These are phyloP conservation scores for Cephonodes hylas DNA, from an alignment of 2,888 invertebrate species.

Conservation along the genomic window DNA sequence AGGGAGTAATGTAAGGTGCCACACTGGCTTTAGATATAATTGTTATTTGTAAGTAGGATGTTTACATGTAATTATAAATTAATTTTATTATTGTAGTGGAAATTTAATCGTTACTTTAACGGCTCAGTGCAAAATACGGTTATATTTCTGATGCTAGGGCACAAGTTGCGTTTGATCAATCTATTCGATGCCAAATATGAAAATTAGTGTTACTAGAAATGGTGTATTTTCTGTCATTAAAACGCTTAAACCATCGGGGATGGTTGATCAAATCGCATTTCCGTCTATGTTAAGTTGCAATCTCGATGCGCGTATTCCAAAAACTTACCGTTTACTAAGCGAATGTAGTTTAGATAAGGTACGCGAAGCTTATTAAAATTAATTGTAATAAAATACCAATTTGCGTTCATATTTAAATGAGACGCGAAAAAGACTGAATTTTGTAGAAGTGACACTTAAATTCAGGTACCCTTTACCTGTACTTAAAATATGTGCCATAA, in stretches of 20 bases:
- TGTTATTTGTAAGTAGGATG: constrained; percentile 38
- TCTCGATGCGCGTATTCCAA: not conserved
- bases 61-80: constrained; percentile 8
- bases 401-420: constrained; percentile 27
- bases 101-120: not conserved
- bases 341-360: not conserved
- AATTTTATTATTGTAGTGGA: not conserved
- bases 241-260: not conserved
- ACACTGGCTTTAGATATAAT: constrained; percentile 37
- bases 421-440: constrained; percentile 52
- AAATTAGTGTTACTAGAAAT: not conserved
- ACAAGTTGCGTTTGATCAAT: constrained; percentile 20
- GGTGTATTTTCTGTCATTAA: not conserved
- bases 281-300: not conserved
- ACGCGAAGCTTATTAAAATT: not conserved
- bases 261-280: constrained; percentile 4
- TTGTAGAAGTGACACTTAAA: constrained; percentile 29
- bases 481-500: constrained; percentile 41
- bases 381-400: constrained; percentile 1
- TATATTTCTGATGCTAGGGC: not conserved
- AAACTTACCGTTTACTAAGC: not conserved
- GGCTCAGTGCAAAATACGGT: not conserved
- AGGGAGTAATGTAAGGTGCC: constrained; percentile 51
- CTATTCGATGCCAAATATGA: not conserved
- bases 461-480: constrained; percentile 28